A percentile compares a stretch with the other conserved stretches of the same genome.
Evolutionary conservation across 2,888 invertebrate genomes (phyloP).

Genomic region (Tachystola acroxantha): DNA sequence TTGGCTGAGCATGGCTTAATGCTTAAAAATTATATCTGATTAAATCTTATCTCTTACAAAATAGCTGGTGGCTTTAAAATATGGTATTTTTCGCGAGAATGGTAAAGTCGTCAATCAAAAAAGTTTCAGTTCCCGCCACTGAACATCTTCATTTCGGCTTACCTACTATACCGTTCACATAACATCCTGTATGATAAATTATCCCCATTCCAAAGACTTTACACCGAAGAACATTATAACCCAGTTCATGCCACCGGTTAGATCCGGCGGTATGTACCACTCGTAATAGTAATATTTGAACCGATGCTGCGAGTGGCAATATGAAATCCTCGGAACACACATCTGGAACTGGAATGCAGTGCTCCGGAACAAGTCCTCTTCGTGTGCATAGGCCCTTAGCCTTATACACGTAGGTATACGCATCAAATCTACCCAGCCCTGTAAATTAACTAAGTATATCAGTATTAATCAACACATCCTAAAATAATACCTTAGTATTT

Average conservation of each 20-base stretch:
- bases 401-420: conserved; percentile 53
- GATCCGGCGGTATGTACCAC: conserved; percentile 17
- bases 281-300: conserved; percentile 14
- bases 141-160: too few relatives aligned
- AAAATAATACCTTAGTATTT: too few relatives aligned
- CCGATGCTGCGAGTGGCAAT: conserved; percentile 32
- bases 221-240: conserved; percentile 45
- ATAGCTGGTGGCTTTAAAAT: too few relatives aligned
- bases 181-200: too few relatives aligned
- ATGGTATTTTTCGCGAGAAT: too few relatives aligned
- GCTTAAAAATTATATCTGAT: too few relatives aligned
- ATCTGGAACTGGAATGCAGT: conserved; percentile 47
- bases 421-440: conserved; percentile 45
- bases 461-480: not conserved
- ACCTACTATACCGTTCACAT: too few relatives aligned
- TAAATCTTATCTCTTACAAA: too few relatives aligned
- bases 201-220: conserved; percentile 22
- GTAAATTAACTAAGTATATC: conserved; percentile 16
- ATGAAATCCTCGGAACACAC: conserved; percentile 46
- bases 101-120: too few relatives aligned
- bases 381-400: conserved; percentile 30
- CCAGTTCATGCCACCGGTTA: conserved; percentile 36
- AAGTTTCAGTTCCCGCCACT: too few relatives aligned
- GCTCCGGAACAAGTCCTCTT: conserved; percentile 31
- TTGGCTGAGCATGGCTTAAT: too few relatives aligned